Conservation (phyloP, 2,888 invertebrate species). For the Darwinula stevensoni region DNA sequence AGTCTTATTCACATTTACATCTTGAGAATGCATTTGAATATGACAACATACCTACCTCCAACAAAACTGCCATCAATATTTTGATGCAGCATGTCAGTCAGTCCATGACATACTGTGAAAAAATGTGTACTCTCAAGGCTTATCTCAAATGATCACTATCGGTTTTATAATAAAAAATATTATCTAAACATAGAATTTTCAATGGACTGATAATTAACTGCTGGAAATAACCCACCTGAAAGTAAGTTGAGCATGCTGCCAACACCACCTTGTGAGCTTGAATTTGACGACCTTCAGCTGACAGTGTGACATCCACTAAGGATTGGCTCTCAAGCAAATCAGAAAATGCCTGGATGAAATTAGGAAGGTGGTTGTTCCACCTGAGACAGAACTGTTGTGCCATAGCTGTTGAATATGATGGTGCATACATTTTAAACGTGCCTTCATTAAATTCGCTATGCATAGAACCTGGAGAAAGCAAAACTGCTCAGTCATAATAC, state of each 20-base stretch:
- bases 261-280: slow-evolving; percentile 68
- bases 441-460: no score
- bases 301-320: slow-evolving; percentile 60
- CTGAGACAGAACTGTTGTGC: slow-evolving; percentile 43
- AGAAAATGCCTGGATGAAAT: slow-evolving; percentile 66
- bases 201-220: slow-evolving; percentile 15
- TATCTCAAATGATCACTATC: slow-evolving; percentile 7
- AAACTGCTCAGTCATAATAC: no score
- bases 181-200: slow-evolving; percentile 15
- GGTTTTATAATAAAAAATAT: slow-evolving; percentile 5
- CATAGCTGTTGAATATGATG: no score
- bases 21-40: no score
- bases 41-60: no score
- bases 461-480: no score
- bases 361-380: slow-evolving; percentile 83
- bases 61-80: no score
- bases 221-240: slow-evolving; percentile 50
- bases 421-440: no score
- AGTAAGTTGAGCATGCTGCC: slow-evolving; percentile 74
- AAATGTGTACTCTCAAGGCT: not conserved
- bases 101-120: not conserved
- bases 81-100: not conserved
- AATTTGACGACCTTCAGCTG: slow-evolving; percentile 61
- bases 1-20: no score
- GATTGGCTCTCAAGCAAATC: slow-evolving; percentile 50